Evolutionary conservation across 2,113 vertebrate species (phyloP).

Genomic region (Apistogramma diplotaenia): DNA sequence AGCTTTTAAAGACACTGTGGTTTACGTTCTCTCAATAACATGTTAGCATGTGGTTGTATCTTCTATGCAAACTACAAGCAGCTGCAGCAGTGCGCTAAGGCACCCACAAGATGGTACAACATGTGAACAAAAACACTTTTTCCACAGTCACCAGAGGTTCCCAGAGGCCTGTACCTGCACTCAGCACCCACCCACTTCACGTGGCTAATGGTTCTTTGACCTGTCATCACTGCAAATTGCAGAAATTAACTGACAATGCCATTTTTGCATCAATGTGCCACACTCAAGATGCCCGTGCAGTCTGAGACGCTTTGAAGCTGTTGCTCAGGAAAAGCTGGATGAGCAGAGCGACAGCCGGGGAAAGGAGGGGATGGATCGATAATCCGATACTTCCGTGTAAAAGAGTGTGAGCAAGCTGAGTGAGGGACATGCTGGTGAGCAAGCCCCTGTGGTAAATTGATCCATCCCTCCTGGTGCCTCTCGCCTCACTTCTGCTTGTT

Average conservation of each 20-base stretch:
- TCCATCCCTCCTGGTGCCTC: neutral
- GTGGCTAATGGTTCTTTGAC: too few relatives aligned
- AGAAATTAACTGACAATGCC: neutral
- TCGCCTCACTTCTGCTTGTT: neutral
- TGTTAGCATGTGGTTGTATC: too few relatives aligned
- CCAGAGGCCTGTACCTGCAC: too few relatives aligned
- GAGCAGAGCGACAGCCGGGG: neutral
- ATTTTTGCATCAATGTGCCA: neutral
- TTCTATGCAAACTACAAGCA: too few relatives aligned
- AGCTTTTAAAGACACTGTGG: too few relatives aligned
- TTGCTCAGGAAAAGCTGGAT: neutral
- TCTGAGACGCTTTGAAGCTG: neutral
- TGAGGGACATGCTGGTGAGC: neutral
- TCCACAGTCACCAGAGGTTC: too few relatives aligned
- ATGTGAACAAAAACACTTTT: too few relatives aligned
- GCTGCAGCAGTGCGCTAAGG: too few relatives aligned
- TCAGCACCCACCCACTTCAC: too few relatives aligned
- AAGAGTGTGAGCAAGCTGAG: neutral
- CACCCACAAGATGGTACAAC: too few relatives aligned
- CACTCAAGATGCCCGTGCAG: neutral
- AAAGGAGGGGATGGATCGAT: neutral
- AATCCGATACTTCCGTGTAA: constrained; percentile 2
- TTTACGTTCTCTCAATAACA: too few relatives aligned
- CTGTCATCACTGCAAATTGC: too few relatives aligned
- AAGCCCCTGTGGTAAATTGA: constrained; percentile 2